phyloP scores from a whole-genome alignment of 2,888 invertebrate species.

The Archips xylosteana region DNA sequence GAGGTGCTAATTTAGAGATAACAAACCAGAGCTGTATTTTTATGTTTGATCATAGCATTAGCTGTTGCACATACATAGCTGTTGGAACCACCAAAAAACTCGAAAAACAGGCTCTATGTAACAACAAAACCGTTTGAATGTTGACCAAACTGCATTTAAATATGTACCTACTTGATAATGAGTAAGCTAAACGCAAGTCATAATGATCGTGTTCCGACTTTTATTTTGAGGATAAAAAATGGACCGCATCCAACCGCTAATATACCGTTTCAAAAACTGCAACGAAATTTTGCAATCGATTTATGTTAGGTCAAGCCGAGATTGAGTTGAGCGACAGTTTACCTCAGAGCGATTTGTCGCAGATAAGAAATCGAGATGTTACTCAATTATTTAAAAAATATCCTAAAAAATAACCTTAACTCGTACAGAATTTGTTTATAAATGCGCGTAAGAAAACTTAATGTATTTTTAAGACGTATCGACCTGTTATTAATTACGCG shows the following conservation, averaged over 20 bases:
- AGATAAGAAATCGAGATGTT: constrained; percentile 57
- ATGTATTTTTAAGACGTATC: constrained; percentile 32
- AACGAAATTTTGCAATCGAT: constrained; percentile 66
- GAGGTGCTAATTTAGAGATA: constrained; percentile 59
- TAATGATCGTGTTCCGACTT: constrained; percentile 22
- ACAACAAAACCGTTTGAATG: constrained; percentile 13
- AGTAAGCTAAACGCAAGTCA: background rate
- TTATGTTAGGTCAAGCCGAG: constrained; percentile 56
- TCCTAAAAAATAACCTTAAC: constrained; percentile 31
- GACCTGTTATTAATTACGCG: constrained; percentile 39
- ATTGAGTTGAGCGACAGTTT: constrained; percentile 54
- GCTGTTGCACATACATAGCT: constrained; percentile 39
- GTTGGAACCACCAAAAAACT: background rate
- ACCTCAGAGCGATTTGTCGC: constrained; percentile 65
- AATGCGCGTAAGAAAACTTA: constrained; percentile 12
- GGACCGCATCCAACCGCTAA: constrained; percentile 53
- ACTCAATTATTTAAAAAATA: constrained; percentile 56
- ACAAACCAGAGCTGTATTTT: constrained; percentile 53
- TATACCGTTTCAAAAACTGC: constrained; percentile 55
- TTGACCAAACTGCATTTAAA: constrained; percentile 17
- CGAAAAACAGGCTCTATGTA: constrained; percentile 6
- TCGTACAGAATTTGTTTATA: constrained; percentile 20
- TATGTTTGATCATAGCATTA: constrained; percentile 65
- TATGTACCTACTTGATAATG: background rate
- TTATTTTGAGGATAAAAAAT: constrained; percentile 47